Percentiles rank a stretch among this genome's conserved stretches.
Conservation (phyloP, 1,140 invertebrate genomes). For the Orius insidiosus region DNA sequence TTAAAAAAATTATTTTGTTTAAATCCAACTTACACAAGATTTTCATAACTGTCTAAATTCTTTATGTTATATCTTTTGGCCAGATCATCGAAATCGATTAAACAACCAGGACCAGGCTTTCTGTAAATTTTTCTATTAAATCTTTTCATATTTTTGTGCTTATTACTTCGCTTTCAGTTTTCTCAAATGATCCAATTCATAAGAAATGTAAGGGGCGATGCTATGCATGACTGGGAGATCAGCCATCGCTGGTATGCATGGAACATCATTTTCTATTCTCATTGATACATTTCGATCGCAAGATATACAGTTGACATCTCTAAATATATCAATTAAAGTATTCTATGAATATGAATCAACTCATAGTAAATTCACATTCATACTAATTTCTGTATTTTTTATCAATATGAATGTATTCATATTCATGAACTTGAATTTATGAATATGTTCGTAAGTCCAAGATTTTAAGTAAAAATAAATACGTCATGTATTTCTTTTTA, state of each 20-base stretch:
- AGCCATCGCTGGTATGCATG: constrained; percentile 27
- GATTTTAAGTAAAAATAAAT: constrained; percentile 13
- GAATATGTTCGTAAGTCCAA: too few species aligned
- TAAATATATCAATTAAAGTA: too few species aligned
- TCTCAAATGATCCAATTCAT: constrained; percentile 41
- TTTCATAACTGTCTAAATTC: neutral
- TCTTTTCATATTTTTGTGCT: constrained; percentile 26
- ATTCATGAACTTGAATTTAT: too few species aligned
- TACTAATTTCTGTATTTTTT: too few species aligned
- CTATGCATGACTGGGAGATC: constrained; percentile 32
- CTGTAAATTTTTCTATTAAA: constrained; percentile 2
- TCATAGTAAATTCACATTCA: too few species aligned
- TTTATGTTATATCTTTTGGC: constrained; percentile 1
- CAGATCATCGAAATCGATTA: constrained; percentile 6
- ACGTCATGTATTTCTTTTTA: constrained; percentile 39
- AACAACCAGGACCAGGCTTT: neutral
- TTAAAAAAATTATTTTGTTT: neutral
- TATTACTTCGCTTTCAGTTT: constrained; percentile 23
- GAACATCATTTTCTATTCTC: constrained; percentile 30
- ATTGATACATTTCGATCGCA: constrained; percentile 49
- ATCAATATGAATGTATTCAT: too few species aligned
- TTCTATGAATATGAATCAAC: too few species aligned
- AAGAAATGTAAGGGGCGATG: constrained; percentile 44
- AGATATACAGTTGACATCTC: constrained; percentile 52
- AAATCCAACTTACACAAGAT: neutral